Percentiles rank a stretch among this genome's conserved stretches.
Conservation (phyloP, 2,797 vertebrate genomes). For the Chelmon rostratus region DNA sequence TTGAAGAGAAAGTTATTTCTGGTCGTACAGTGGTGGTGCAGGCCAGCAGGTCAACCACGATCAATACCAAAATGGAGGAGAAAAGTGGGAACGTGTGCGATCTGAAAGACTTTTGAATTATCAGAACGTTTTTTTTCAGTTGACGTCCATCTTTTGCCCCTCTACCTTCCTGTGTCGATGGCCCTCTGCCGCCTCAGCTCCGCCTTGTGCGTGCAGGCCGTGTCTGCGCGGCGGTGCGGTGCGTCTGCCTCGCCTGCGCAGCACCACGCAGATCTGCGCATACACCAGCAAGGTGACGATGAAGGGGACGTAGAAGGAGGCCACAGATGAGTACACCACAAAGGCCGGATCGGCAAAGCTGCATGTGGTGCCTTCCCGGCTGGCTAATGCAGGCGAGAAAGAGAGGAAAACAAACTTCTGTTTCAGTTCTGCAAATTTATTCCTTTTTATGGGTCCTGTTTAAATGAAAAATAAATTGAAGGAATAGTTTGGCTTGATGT, state of each 20-base stretch:
- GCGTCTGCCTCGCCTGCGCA: conserved; percentile 82
- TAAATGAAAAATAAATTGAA: no score
- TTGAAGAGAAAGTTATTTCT: no score
- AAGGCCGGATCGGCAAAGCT: conserved; percentile 87
- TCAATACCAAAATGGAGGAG: neutral
- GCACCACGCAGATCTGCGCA: conserved; percentile 87
- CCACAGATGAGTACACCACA: conserved; percentile 87
- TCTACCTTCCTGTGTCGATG: conserved; percentile 80
- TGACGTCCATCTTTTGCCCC: neutral
- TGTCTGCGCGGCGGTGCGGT: conserved; percentile 78
- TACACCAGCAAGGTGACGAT: conserved; percentile 87
- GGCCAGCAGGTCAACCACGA: neutral
- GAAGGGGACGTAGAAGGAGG: conserved; percentile 89
- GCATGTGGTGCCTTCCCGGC: conserved; percentile 81
- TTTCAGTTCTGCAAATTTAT: neutral
- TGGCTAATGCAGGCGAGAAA: conserved; percentile 62
- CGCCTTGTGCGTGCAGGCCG: conserved; percentile 46
- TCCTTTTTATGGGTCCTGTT: neutral
- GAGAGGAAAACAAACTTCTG: neutral
- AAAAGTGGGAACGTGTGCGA: no score
- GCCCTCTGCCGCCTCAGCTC: conserved; percentile 54
- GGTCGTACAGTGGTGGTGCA: no score
- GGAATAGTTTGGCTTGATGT: no score
- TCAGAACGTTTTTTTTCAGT: neutral
- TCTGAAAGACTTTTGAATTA: no score